Evolutionary conservation across 2,888 invertebrate species (phyloP).

Genomic region (Dasysyrphus tricinctus): DNA sequence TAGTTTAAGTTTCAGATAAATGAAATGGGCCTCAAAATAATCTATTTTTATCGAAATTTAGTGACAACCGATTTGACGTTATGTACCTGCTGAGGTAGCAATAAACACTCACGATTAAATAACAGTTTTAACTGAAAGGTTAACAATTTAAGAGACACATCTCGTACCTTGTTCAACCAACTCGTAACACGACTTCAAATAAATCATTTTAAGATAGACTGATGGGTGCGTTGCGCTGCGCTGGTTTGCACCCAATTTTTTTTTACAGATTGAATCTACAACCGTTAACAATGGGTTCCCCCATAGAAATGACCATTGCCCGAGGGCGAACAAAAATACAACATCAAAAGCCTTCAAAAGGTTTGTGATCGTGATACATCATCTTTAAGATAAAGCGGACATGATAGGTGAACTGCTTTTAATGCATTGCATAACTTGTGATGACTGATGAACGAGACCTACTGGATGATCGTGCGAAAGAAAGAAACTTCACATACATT

Average conservation of each 20-base stretch:
- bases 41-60: no score
- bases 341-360: slow-evolving; percentile 26
- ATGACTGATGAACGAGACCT: slow-evolving; percentile 9
- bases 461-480: neutral
- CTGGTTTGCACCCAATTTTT: slow-evolving; percentile 8
- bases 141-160: slow-evolving; percentile 9
- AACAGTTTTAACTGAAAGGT: neutral
- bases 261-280: slow-evolving; percentile 11
- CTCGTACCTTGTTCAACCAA: neutral
- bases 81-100: neutral
- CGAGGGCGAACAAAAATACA: neutral
- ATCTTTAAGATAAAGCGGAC: slow-evolving; percentile 8
- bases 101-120: slow-evolving; percentile 3
- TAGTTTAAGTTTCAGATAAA: no score
- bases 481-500: neutral
- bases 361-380: slow-evolving; percentile 18
- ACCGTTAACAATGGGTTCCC: neutral
- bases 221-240: slow-evolving; percentile 26
- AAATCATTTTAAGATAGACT: slow-evolving; percentile 24
- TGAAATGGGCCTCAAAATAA: no score
- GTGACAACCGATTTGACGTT: neutral
- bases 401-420: slow-evolving; percentile 23
- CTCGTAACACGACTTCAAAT: slow-evolving; percentile 2
- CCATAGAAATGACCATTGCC: slow-evolving; percentile 6
- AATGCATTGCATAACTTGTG: slow-evolving; percentile 34